Evolutionary conservation across 64 coral and sea anemone species (phyloP).

Genomic region (Actinia equina): DNA sequence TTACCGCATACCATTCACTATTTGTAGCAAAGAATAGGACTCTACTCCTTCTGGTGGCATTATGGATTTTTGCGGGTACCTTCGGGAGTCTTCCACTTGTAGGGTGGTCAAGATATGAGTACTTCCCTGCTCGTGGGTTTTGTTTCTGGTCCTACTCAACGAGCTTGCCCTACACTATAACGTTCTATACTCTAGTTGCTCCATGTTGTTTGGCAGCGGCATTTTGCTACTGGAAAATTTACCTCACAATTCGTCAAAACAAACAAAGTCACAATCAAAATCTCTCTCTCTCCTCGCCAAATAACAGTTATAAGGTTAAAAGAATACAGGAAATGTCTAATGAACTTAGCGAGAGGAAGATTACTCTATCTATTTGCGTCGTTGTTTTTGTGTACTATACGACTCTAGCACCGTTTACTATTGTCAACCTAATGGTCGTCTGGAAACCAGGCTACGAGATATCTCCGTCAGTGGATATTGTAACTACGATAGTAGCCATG

Average conservation of each 20-base stretch:
- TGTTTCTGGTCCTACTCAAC: conserved; percentile 40
- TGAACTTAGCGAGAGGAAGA: conserved; percentile 21
- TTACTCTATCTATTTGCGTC: conserved; percentile 37
- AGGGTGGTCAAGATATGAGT: conserved; percentile 54
- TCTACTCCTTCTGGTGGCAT: not conserved
- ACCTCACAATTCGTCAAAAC: conserved; percentile 16
- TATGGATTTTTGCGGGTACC: conserved; percentile 41
- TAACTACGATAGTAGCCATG: conserved; percentile 32
- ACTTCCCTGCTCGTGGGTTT: conserved; percentile 33
- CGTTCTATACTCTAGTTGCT: conserved; percentile 41
- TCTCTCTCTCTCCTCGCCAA: not conserved
- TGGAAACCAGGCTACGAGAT: conserved; percentile 36
- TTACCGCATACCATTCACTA: not conserved
- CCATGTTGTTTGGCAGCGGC: conserved; percentile 30
- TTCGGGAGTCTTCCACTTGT: conserved; percentile 42
- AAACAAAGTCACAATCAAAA: not conserved
- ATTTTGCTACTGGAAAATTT: conserved; percentile 51
- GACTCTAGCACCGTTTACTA: conserved; percentile 32
- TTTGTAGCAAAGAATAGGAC: conserved; percentile 23
- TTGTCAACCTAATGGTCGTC: conserved; percentile 37
- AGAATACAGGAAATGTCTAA: not conserved
- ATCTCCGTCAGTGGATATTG: conserved; percentile 26
- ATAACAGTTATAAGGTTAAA: not conserved
- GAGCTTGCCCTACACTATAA: conserved; percentile 42
- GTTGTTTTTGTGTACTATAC: conserved; percentile 42